Percentiles rank a stretch among this genome's conserved stretches.
These are phyloP conservation scores for Caerostris darwini DNA, from an alignment of 1,140 invertebrate genomes.

Conservation along the genomic window DNA sequence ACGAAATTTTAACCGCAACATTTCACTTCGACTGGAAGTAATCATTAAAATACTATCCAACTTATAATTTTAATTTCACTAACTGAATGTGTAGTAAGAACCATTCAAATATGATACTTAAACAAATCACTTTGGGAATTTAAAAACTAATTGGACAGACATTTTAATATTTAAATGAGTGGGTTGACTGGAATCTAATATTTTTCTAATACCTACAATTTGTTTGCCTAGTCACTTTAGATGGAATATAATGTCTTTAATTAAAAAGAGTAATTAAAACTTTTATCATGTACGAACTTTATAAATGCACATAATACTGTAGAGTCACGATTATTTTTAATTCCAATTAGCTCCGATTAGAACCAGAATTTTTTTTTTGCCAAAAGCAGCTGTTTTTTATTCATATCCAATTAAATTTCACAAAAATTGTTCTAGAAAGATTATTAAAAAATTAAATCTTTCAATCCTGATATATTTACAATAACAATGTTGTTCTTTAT, in stretches of 20 bases:
- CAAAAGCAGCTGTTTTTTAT: no score
- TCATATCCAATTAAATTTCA: no score
- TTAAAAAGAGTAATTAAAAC: not conserved
- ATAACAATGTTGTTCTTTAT: no score
- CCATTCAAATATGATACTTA: not conserved
- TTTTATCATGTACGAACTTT: not conserved
- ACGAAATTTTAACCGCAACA: not conserved
- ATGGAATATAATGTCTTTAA: not conserved
- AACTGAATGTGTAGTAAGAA: not conserved
- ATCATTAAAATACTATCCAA: not conserved
- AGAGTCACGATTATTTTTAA: no score
- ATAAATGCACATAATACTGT: no score
- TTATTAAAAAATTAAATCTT: no score
- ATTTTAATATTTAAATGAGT: not conserved
- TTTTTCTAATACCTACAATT: not conserved
- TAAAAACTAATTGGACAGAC: not conserved
- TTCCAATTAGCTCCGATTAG: no score
- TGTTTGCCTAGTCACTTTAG: not conserved
- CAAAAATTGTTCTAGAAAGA: no score
- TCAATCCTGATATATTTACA: no score
- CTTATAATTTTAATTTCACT: not conserved
- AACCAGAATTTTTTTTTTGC: no score
- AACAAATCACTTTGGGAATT: not conserved
- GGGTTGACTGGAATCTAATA: not conserved
- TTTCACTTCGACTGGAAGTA: not conserved